phyloP scores from a whole-genome alignment of 2,888 invertebrate genomes.

The Drosophila affinis region DNA sequence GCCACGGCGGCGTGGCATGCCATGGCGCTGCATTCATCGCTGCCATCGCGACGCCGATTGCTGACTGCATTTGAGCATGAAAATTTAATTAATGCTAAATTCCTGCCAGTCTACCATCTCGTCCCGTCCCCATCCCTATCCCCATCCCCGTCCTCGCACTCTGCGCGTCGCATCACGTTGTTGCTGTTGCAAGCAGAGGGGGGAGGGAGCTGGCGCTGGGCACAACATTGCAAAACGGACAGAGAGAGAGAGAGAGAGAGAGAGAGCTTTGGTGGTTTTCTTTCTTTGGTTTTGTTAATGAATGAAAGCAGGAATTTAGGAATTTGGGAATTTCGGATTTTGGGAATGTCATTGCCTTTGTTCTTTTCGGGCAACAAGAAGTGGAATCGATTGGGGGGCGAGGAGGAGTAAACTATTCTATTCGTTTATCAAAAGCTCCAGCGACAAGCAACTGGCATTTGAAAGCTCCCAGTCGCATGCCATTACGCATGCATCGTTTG shows the following conservation, averaged over 20 bases:
- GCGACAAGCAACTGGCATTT: constrained; percentile 14
- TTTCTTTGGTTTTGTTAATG: constrained; percentile 23
- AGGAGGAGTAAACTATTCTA: neutral
- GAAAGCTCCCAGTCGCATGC: constrained; percentile 15
- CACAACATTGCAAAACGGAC: constrained; percentile 49
- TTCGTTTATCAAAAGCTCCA: constrained; percentile 2
- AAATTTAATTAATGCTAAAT: constrained; percentile 72
- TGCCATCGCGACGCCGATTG: constrained; percentile 25
- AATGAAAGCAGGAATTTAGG: constrained; percentile 30
- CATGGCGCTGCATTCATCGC: constrained; percentile 3
- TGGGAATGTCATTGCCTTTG: constrained; percentile 6
- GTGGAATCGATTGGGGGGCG: neutral
- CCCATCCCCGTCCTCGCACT: constrained; percentile 4
- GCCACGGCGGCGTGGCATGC: neutral
- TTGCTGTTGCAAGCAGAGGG: neutral
- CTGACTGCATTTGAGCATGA: constrained; percentile 60
- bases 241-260: constrained; percentile 11
- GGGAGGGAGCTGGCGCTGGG: constrained; percentile 1
- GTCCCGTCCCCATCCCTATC: too few species aligned
- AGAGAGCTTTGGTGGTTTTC: constrained; percentile 34
- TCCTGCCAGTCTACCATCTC: constrained; percentile 28
- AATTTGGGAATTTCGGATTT: too few species aligned
- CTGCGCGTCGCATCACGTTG: neutral
- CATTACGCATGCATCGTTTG: constrained; percentile 24
- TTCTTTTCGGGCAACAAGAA: constrained; percentile 17